phyloP scores from a whole-genome alignment of 2,797 vertebrate species.

The Pangasius krempfi region DNA sequence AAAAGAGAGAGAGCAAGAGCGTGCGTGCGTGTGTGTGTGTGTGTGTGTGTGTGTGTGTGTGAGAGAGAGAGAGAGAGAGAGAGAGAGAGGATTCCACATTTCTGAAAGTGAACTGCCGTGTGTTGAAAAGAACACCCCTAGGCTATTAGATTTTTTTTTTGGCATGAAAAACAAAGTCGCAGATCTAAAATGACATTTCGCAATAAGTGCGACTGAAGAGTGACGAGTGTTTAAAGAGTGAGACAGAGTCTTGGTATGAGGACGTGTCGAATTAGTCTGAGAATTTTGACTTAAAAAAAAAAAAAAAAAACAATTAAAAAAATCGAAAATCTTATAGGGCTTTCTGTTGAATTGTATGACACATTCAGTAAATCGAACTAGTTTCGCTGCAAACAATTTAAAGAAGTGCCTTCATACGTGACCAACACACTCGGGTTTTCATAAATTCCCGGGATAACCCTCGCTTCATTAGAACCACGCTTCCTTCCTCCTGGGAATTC shows the following conservation, averaged over 20 bases:
- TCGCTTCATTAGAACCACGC: background rate
- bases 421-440: background rate
- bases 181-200: background rate
- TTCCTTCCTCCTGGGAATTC: background rate
- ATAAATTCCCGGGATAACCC: background rate
- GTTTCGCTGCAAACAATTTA: background rate
- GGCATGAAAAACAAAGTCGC: conserved; percentile 39
- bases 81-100: background rate
- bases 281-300: background rate
- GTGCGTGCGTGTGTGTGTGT: accelerated
- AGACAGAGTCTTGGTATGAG: background rate
- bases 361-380: background rate
- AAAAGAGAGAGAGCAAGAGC: background rate
- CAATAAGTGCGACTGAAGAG: background rate
- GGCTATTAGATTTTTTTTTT: conserved; percentile 63
- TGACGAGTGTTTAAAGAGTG: background rate
- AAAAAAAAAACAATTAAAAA: background rate
- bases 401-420: background rate
- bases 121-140: conserved; percentile 55
- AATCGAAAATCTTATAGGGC: background rate
- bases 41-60: background rate
- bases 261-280: background rate
- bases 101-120: conserved; percentile 46
- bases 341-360: background rate
- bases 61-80: background rate